Base-by-base conservation (phyloP, 2,888 invertebrate species). In the Campoplex nolae region DNA sequence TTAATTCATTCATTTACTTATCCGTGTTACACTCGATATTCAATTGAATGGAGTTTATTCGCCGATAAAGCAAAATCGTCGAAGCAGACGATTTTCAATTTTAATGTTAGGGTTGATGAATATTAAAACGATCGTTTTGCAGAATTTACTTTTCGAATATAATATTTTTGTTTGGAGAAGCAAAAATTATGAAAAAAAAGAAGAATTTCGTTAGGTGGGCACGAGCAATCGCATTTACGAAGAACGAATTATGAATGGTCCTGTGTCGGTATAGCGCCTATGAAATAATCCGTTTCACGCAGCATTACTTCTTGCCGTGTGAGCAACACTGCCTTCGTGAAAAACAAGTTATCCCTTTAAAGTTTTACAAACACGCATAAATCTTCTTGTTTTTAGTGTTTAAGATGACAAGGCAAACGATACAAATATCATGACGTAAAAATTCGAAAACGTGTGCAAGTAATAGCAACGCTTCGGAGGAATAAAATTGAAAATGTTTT, bases 351-450 rank as follows among this genome's bases (percentile, higher is more conserved):
- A 76, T n/a, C 70, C 56, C 35, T 71, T 54, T 23, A 42, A 35
- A 32, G 75, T 86, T 75, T 48, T 28, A 65, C 78, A 79, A 58
- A 23, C 23, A n/a, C n/a, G n/a, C n/a, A n/a, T n/a, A n/a, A n/a
- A n/a, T 23, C 65, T 28, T 35, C 18, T 62, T 42, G 32, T 70
- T 48, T 73, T 45, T 32, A 42, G 38, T 38, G 7, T 3, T n/a
- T n/a, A 23, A 58, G 28, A 56, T 48, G 28, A 3, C 23, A 28
- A 56, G 11, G 9, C 0, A 56, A 28, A 51, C 48, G 38, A 3
- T 51, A 65, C 16, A 51, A 73, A 51, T 51, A 32, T 23, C 35
- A 11, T 16, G 28, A 16, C 32, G 23, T 18, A 54, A 65, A 28
- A 6, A 28, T 3, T n/a, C 6, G 18, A 23, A 51, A 81, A 65